Base-by-base conservation (phyloP, 1,140 invertebrate species). In the Zophobas morio region DNA sequence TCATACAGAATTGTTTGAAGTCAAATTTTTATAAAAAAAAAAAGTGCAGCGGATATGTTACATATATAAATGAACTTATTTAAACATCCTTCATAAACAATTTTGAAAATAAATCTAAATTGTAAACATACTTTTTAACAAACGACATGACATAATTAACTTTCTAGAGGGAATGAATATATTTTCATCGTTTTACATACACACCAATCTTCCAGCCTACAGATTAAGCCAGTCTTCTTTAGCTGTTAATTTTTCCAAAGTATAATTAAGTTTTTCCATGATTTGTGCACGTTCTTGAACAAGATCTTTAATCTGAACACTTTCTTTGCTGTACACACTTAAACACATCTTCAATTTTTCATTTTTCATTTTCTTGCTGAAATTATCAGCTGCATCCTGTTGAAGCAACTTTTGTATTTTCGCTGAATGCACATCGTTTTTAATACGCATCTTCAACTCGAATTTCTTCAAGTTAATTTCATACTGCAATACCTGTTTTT, bases 401-500 rank as follows among this genome's bases (percentile, higher is more conserved):
- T 78, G 75, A 33, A 81, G 63, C 47, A 77, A 47, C 35, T 71
- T 57, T 34, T 53, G 72, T 35, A 81, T 71, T n/a, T 80, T 72
- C 35, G 82, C 81, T 0, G 54, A 76, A 75, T 81, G 84, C 32
- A 84, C 82, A n/a, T 75, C 76, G 75, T 81, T 82, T 42, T 85
- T 81, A 47, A 83, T 83, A 0, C 70, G 73, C 37, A 86, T 66
- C 71, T 83, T 75, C 76, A 82, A 78, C 46, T 80, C 79, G 76
- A 85, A 86, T 1, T 82, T 73, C 49, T 82, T 81, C 37, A 85
- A 78, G 74, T 83, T 83, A 1, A 78, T 71, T 6, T 84, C 84
- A 53, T 83, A 85, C 60, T 71, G 81, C 34, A 79, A 87, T 70
- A 93, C 88, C 84, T 95, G 93, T 82, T 93, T 93, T 80, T 93